phyloP scores from a whole-genome alignment of 2,888 invertebrate genomes.

The Furcula furcula region DNA sequence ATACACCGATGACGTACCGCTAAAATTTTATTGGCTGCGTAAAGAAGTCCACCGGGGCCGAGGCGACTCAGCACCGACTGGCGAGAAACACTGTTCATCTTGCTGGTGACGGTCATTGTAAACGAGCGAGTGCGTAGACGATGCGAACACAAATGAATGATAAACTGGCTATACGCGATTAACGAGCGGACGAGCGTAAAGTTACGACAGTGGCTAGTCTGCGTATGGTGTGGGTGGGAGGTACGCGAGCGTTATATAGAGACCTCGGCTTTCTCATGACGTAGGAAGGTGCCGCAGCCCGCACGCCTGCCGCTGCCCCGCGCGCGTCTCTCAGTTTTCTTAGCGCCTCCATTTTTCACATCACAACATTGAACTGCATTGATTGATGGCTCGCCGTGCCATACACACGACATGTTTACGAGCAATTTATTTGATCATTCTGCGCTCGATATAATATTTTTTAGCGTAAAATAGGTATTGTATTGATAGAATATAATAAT shows the following conservation, averaged over 20 bases:
- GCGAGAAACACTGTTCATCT: constrained; percentile 79
- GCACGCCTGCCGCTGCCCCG: constrained; percentile 43
- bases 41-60: constrained; percentile 74
- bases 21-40: constrained; percentile 76
- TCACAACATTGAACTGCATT: constrained; percentile 45
- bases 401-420: constrained; percentile 22
- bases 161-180: constrained; percentile 47
- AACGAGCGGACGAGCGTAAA: constrained; percentile 56
- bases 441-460: no score
- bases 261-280: constrained; percentile 74
- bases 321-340: constrained; percentile 50
- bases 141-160: constrained; percentile 60
- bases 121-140: constrained; percentile 50
- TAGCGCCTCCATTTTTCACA: constrained; percentile 58
- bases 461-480: no score
- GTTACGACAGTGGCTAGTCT: constrained; percentile 57
- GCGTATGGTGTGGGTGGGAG: constrained; percentile 71
- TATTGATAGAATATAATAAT: no score
- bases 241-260: constrained; percentile 67
- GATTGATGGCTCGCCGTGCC: constrained; percentile 37
- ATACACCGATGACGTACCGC: constrained; percentile 70
- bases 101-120: constrained; percentile 77
- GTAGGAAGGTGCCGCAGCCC: constrained; percentile 49
- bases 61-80: constrained; percentile 72
- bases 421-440: neutral